phyloP scores from a whole-genome alignment of 2,888 invertebrate genomes.

The Agrilus biguttatus region DNA sequence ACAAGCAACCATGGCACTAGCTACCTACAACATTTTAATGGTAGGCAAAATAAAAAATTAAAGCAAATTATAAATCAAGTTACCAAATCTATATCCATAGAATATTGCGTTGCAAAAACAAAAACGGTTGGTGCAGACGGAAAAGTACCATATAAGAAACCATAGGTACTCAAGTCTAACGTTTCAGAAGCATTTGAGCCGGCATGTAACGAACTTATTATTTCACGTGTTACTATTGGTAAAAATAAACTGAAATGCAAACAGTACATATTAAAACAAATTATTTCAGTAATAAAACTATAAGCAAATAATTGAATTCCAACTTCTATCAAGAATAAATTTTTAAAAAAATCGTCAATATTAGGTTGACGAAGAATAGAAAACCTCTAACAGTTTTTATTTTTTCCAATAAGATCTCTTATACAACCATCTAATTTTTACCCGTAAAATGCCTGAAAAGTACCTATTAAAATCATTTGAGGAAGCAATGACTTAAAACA shows the following conservation, averaged over 20 bases:
- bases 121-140: slow-evolving; percentile 94
- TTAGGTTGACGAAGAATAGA: too few relatives aligned
- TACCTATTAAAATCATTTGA: too few relatives aligned
- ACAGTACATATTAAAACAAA: slow-evolving; percentile 3
- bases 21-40: slow-evolving; percentile 45
- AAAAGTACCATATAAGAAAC: slow-evolving; percentile 90
- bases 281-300: background rate
- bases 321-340: too few relatives aligned
- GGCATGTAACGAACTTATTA: slow-evolving; percentile 59
- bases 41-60: background rate
- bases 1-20: slow-evolving; percentile 86
- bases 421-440: too few relatives aligned
- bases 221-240: slow-evolving; percentile 76
- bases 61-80: slow-evolving; percentile 16
- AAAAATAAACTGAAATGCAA: slow-evolving; percentile 48
- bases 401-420: too few relatives aligned
- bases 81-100: slow-evolving; percentile 75
- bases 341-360: too few relatives aligned
- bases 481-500: too few relatives aligned
- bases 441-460: too few relatives aligned
- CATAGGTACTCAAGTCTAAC: slow-evolving; percentile 75
- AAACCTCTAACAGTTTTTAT: too few relatives aligned
- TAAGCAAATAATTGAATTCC: background rate
- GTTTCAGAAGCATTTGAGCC: slow-evolving; percentile 60
- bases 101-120: slow-evolving; percentile 81